A percentile compares a stretch with the other conserved stretches of the same genome.
phyloP scores from a whole-genome alignment of 2,888 invertebrate genomes.

The Drosophila meridionalis region DNA sequence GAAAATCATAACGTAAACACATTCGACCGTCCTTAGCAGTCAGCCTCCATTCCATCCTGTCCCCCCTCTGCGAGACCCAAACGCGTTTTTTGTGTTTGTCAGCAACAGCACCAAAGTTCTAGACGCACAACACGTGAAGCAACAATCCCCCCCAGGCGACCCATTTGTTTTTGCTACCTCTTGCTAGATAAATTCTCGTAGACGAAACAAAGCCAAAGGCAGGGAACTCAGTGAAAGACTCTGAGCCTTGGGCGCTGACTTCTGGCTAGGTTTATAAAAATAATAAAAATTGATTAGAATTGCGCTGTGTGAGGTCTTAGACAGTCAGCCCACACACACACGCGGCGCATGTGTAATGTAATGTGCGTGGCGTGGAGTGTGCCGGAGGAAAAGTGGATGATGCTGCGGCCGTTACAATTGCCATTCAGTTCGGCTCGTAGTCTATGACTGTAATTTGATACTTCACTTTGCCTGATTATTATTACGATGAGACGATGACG shows the following conservation, averaged over 20 bases:
- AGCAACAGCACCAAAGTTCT: conserved; percentile 50
- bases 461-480: conserved; percentile 81
- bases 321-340: conserved; percentile 5
- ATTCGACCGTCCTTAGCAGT: conserved; percentile 56
- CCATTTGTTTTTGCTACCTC: conserved; percentile 71
- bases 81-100: conserved; percentile 55
- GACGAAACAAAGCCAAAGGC: conserved; percentile 70
- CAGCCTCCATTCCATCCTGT: conserved; percentile 3
- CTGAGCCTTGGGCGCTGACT: conserved; percentile 28
- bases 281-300: conserved; percentile 85
- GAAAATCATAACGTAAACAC: conserved; percentile 80
- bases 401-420: conserved; percentile 62
- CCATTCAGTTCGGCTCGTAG: conserved; percentile 51
- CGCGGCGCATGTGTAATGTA: conserved; percentile 47
- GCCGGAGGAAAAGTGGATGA: conserved; percentile 10
- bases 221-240: conserved; percentile 11
- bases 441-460: conserved; percentile 75
- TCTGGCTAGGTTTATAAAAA: conserved; percentile 76
- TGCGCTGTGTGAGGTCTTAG: conserved; percentile 55
- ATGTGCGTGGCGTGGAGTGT: conserved; percentile 14
- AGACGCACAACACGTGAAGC: conserved; percentile 49
- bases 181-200: conserved; percentile 73
- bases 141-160: conserved; percentile 69
- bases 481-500: conserved; percentile 68
- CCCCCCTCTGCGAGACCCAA: not conserved